Evolutionary conservation across 2,888 invertebrate genomes (phyloP).

Genomic region (Ophioninae sp.): DNA sequence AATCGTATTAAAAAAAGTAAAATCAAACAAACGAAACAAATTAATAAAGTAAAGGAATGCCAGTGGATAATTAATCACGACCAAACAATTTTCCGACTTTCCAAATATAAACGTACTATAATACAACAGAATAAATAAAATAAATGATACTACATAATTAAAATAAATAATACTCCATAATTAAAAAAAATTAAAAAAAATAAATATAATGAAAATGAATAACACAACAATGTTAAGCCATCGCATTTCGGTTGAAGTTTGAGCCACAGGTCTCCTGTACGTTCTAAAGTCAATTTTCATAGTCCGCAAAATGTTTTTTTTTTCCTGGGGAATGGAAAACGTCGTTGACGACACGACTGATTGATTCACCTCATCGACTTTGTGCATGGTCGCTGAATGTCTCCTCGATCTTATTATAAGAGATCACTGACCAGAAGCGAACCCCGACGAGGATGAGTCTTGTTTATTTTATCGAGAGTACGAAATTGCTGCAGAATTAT

Average conservation of each 20-base stretch:
- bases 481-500: conserved; percentile 59
- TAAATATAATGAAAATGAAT: not conserved
- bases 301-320: not conserved
- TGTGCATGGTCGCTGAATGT: not conserved
- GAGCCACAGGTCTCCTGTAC: not conserved
- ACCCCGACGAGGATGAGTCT: conserved; percentile 44
- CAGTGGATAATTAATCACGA: not conserved
- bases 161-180: not conserved
- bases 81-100: not conserved
- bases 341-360: not conserved
- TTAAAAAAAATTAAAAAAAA: not conserved
- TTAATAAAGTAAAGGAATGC: not conserved
- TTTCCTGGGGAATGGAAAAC: not conserved
- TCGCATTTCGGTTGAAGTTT: not conserved
- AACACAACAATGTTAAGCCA: not conserved
- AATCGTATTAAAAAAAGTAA: not conserved
- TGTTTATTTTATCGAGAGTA: conserved; percentile 58
- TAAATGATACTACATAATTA: not conserved
- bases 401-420: not conserved
- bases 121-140: not conserved
- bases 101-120: not conserved
- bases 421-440: conserved; percentile 6
- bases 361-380: not conserved
- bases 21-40: not conserved
- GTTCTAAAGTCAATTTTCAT: not conserved